These are phyloP conservation scores for Sarcophaga rosellei DNA, from an alignment of 2,888 invertebrate genomes.

Conservation along the genomic window DNA sequence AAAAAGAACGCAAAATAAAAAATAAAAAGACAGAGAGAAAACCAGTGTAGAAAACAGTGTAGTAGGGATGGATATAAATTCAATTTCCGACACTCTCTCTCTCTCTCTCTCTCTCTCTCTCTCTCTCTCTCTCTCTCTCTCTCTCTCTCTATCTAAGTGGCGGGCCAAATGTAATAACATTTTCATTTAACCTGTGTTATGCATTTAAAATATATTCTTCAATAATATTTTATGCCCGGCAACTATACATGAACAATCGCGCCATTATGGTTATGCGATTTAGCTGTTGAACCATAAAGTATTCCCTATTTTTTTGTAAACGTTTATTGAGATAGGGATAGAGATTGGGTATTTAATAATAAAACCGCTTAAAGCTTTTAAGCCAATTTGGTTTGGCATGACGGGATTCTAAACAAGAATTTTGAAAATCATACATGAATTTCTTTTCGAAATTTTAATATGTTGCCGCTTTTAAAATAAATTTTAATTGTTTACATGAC, in stretches of 20 bases:
- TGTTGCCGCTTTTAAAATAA: too few relatives aligned
- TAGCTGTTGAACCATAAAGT: constrained; percentile 18
- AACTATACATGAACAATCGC: constrained; percentile 28
- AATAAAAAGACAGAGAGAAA: neutral
- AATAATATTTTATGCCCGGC: constrained; percentile 50
- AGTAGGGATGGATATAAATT: constrained; percentile 66
- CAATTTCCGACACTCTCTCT: constrained; percentile 70
- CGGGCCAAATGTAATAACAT: constrained; percentile 71
- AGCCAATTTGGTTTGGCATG: too few relatives aligned
- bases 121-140: constrained; percentile 52
- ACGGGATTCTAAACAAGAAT: too few relatives aligned
- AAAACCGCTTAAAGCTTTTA: too few relatives aligned
- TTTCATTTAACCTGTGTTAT: constrained; percentile 71
- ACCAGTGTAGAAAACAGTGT: constrained; percentile 19
- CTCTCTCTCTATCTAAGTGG: constrained; percentile 57
- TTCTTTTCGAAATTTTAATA: too few relatives aligned
- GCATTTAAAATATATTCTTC: constrained; percentile 54
- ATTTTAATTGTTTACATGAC: too few relatives aligned
- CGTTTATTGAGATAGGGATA: too few relatives aligned
- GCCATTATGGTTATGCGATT: constrained; percentile 15
- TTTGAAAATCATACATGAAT: too few relatives aligned
- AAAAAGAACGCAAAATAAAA: constrained; percentile 16
- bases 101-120: neutral
- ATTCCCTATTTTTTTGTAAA: neutral
- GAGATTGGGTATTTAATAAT: too few relatives aligned